These are phyloP conservation scores for Ptilorrhoa leucosticta DNA, from an alignment of 2,113 vertebrate genomes.

Conservation along the genomic window DNA sequence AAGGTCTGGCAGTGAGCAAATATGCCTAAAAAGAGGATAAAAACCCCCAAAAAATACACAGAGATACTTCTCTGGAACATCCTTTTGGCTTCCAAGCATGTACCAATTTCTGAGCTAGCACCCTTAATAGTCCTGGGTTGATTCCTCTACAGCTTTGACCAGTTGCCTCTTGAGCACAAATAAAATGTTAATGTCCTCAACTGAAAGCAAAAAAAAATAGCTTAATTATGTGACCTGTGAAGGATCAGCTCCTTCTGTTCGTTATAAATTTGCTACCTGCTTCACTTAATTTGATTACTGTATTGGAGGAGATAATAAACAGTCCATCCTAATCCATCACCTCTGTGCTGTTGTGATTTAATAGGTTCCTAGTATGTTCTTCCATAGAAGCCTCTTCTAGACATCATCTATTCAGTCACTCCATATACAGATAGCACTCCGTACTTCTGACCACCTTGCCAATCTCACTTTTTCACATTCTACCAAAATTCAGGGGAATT, in stretches of 20 bases:
- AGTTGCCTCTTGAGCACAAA: background rate
- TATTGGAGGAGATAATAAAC: background rate
- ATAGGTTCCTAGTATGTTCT: background rate
- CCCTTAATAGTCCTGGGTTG: background rate
- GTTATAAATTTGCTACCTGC: background rate
- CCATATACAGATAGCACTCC: rapidly evolving
- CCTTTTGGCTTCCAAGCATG: background rate
- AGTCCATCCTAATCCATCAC: background rate
- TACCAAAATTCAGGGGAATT: background rate
- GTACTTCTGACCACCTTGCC: background rate
- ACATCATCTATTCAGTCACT: background rate
- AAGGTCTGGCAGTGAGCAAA: background rate
- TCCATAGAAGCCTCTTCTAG: background rate
- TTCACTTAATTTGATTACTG: background rate
- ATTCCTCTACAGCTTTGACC: background rate
- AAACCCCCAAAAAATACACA: background rate
- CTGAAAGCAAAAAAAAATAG: background rate
- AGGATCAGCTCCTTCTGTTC: background rate
- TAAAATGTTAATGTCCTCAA: background rate
- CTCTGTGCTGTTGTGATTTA: background rate
- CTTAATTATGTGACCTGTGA: background rate
- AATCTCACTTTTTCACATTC: background rate
- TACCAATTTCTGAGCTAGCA: background rate
- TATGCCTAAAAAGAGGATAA: background rate
- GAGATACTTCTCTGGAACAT: background rate